phyloP scores from a whole-genome alignment of 2,797 vertebrate species.

The Fundulus diaphanus region DNA sequence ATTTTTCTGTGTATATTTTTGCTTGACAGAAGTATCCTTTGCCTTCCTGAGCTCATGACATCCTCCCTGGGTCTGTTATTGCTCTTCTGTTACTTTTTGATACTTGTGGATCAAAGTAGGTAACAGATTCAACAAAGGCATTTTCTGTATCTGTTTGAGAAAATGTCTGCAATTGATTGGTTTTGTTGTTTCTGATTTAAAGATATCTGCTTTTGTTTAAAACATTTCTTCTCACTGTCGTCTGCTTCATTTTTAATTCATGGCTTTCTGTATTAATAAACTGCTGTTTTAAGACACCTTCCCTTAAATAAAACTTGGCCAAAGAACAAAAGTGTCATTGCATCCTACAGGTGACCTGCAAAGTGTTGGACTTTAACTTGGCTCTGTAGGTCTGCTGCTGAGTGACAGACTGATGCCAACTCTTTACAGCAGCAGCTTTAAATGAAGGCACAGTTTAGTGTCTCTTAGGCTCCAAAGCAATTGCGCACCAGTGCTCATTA shows the following conservation, averaged over 20 bases:
- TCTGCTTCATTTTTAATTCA: no score
- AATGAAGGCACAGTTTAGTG: no score
- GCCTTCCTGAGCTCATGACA: neutral
- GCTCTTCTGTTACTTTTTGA: neutral
- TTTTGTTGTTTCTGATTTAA: neutral
- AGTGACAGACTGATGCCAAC: no score
- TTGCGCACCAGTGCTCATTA: no score
- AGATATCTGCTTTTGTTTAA: neutral
- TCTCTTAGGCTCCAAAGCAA: no score
- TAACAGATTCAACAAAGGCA: neutral
- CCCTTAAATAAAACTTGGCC: no score
- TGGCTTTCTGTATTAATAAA: neutral
- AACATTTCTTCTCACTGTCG: neutral
- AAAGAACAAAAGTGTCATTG: no score
- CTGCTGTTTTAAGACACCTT: neutral
- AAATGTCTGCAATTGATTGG: neutral
- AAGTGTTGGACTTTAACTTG: no score
- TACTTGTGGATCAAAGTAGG: neutral
- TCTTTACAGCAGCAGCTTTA: no score
- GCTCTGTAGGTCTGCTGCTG: no score
- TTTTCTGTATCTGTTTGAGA: neutral
- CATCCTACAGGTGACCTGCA: no score
- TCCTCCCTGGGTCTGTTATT: neutral
- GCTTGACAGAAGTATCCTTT: neutral
- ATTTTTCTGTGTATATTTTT: constrained; percentile 13